Base-by-base conservation (phyloP, 2,888 invertebrate genomes). In the Meteorus colon region DNA sequence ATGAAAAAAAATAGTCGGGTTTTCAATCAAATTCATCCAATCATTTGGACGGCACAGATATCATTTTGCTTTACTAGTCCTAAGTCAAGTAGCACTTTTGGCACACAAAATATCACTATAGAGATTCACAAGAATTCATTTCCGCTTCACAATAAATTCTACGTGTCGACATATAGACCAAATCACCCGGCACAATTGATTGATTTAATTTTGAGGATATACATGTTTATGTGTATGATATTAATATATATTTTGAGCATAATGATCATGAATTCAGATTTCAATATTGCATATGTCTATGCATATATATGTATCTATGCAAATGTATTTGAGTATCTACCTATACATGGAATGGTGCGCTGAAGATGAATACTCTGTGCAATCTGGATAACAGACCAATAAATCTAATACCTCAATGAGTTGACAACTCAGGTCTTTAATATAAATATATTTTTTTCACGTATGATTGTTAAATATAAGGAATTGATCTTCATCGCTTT, bases 31-130 rank as follows among this genome's bases (percentile, higher is more conserved):
- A 67, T 60, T 77, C 55, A 73, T 73, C 59, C 59, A 66, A 76
- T 71, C 60, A 51, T 68, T 77, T 79, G 81, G 81, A 81, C 81
- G 81, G 81, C 73, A 75, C 63, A 62, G 55, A 77, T 76, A 68
- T 67, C 75, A 71, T 66, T 72, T 76, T 71, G 29, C 45, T 34
- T 31, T 66, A 66, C 73, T 60, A 78, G 16, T 31, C 29, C 16
- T 71, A 75, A 78, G 73, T 77, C 75, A 77, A 77, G 45, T 77
- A 80, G 78, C 79, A 80, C 78, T 79, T 81, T 80, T 79, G 80
- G 80, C 80, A 81, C 80, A 69, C 59, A 71, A 68, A 60, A 69
- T 77, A 78, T 78, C 76, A 79, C 79, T 72, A 74, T 74, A 71
- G 60, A 72, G 69, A 70, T 71, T 71, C 41, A 63, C 8, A 16